phyloP scores from a whole-genome alignment of 1,140 invertebrate genomes.

The Calliphora vicina region DNA sequence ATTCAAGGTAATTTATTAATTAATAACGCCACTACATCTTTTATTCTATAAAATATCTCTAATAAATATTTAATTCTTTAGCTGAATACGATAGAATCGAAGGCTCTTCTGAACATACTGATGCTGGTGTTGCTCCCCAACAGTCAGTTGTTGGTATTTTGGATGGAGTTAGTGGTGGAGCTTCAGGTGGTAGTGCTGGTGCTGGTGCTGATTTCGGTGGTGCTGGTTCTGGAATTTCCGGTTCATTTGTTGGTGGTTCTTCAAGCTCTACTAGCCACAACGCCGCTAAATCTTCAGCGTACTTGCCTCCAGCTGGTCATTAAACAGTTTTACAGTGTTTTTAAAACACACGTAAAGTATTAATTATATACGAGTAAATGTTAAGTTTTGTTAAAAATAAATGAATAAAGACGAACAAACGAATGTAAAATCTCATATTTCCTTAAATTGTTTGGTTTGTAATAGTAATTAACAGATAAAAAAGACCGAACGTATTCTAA shows the following conservation, averaged over 20 bases:
- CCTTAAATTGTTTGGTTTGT: too few species aligned
- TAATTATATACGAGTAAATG: neutral
- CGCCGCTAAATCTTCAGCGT: slow-evolving; percentile 19
- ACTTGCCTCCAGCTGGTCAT: slow-evolving; percentile 35
- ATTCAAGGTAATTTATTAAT: slow-evolving; percentile 42
- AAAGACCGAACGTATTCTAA: too few species aligned
- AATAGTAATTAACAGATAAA: too few species aligned
- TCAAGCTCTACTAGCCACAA: neutral
- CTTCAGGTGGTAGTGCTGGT: neutral
- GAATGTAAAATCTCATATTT: neutral
- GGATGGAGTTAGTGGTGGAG: slow-evolving; percentile 20
- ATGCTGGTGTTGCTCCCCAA: slow-evolving; percentile 38
- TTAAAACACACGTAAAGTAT: neutral
- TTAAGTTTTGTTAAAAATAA: neutral
- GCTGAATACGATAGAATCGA: slow-evolving; percentile 41
- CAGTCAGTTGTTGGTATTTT: slow-evolving; percentile 40
- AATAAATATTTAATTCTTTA: neutral
- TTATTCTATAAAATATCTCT: neutral
- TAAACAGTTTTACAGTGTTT: neutral
- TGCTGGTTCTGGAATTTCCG: neutral
- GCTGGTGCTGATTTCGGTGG: neutral
- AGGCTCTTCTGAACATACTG: slow-evolving; percentile 37
- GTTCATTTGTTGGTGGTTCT: slow-evolving; percentile 1
- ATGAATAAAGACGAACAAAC: neutral
- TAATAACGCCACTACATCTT: neutral